A percentile compares a stretch with the other conserved stretches of the same genome.
Evolutionary conservation across 1,140 invertebrate genomes (phyloP).

Genomic region (Saccostrea echinata): DNA sequence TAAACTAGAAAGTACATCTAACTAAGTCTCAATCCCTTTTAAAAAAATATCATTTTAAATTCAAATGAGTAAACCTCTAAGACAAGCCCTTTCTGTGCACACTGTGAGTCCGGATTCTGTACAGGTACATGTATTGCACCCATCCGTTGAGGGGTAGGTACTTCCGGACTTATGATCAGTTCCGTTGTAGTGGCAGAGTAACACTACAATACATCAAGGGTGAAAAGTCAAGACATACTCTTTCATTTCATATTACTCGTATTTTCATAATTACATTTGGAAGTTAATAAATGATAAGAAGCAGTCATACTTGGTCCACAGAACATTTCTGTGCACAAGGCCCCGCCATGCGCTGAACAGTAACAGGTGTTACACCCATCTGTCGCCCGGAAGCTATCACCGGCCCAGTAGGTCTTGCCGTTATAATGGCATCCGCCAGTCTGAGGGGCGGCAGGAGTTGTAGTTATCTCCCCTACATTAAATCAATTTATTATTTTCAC

Average conservation of each 20-base stretch:
- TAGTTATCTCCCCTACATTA: neutral
- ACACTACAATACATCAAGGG: neutral
- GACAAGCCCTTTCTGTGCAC: slow-evolving; percentile 21
- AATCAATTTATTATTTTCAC: no score
- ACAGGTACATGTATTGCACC: slow-evolving; percentile 29
- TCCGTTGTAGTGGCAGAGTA: slow-evolving; percentile 32
- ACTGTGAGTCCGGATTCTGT: neutral
- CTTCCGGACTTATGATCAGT: slow-evolving; percentile 11
- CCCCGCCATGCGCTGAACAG: slow-evolving; percentile 49
- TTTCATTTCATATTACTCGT: no score
- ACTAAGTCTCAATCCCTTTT: no score
- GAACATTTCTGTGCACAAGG: slow-evolving; percentile 42
- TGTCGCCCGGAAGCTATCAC: slow-evolving; percentile 1
- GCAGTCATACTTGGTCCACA: neutral
- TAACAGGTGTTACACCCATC: slow-evolving; percentile 46
- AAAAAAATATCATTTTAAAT: no score
- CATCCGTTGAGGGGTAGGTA: neutral
- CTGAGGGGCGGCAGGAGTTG: neutral
- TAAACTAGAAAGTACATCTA: no score
- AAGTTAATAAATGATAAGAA: no score
- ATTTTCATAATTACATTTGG: no score
- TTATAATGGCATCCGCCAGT: slow-evolving; percentile 47
- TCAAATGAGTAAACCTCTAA: neutral
- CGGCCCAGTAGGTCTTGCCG: slow-evolving; percentile 40
- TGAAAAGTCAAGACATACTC: no score